Conservation (phyloP, 2,797 vertebrate species). For the Sebastes minor region DNA sequence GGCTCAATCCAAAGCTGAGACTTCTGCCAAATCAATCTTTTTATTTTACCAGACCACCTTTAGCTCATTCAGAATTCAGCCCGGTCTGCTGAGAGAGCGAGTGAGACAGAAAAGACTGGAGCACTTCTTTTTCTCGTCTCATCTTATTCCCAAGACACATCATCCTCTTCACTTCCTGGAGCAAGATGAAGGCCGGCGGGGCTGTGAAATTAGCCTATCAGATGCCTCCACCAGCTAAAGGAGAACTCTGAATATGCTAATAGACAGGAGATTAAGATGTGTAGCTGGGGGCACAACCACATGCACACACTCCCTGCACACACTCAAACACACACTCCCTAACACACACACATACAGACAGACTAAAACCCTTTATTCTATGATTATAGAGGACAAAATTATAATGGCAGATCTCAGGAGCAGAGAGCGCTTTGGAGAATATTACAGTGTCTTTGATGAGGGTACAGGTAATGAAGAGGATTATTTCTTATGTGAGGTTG, state of each 20-base stretch:
- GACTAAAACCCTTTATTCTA: conserved; percentile 41
- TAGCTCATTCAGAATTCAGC: conserved; percentile 19
- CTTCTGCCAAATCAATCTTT: conserved; percentile 11
- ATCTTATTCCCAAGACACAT: conserved; percentile 45
- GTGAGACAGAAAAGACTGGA: conserved; percentile 15
- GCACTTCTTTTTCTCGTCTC: conserved; percentile 22
- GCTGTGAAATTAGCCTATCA: conserved; percentile 70
- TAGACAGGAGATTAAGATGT: conserved; percentile 73
- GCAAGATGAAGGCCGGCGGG: conserved; percentile 57
- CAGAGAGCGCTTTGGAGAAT: conserved; percentile 27
- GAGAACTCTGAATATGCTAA: conserved; percentile 73
- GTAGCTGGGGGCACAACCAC: conserved; percentile 55
- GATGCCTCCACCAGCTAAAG: conserved; percentile 57
- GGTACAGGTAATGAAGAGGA: conserved; percentile 44
- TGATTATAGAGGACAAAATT: conserved; percentile 55
- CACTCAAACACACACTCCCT: not conserved
- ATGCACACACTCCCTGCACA: not conserved
- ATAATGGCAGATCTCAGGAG: conserved; percentile 47
- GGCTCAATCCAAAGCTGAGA: not conserved
- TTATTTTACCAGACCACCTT: not conserved
- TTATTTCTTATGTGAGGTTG: conserved; percentile 21
- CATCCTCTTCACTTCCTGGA: conserved; percentile 63
- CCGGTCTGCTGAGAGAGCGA: conserved; percentile 11
- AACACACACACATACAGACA: not conserved
- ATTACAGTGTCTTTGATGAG: conserved; percentile 45